Evolutionary conservation across 2,888 invertebrate genomes (phyloP).

Genomic region (Platypus cylindrus): DNA sequence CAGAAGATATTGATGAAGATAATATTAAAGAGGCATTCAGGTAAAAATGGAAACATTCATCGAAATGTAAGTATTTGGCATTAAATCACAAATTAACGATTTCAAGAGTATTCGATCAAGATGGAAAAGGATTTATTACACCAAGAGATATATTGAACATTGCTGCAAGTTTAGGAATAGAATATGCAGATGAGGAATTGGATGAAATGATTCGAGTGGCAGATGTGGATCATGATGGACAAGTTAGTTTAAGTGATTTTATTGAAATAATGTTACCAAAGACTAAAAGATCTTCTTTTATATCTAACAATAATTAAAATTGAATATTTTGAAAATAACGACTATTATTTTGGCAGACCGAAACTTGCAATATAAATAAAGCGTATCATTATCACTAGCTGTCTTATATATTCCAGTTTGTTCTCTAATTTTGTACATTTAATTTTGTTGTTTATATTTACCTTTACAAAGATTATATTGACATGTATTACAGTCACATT

Average conservation of each 20-base stretch:
- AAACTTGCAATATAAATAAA: no score
- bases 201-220: constrained; percentile 15
- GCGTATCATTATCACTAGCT: no score
- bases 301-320: constrained; percentile 1
- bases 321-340: neutral
- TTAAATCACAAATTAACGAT: no score
- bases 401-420: no score
- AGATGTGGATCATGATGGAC: constrained; percentile 14
- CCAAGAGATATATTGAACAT: constrained; percentile 10
- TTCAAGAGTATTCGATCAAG: constrained; percentile 13
- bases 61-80: no score
- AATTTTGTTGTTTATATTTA: constrained; percentile 3
- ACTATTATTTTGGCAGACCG: neutral
- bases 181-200: constrained; percentile 13
- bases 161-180: constrained; percentile 12
- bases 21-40: constrained; percentile 15
- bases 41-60: constrained; percentile 2
- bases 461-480: constrained; percentile 16
- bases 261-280: constrained; percentile 12
- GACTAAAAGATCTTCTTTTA: no score
- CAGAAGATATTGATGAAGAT: constrained; percentile 14
- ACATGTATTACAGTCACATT: constrained; percentile 29
- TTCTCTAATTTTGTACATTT: no score
- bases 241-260: constrained; percentile 13
- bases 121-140: constrained; percentile 15